Evolutionary conservation across 2,797 vertebrate species (phyloP), one percentile per base, ranked within the genome.

Genomic region (Petrocephalus schoutedeni): DNA sequence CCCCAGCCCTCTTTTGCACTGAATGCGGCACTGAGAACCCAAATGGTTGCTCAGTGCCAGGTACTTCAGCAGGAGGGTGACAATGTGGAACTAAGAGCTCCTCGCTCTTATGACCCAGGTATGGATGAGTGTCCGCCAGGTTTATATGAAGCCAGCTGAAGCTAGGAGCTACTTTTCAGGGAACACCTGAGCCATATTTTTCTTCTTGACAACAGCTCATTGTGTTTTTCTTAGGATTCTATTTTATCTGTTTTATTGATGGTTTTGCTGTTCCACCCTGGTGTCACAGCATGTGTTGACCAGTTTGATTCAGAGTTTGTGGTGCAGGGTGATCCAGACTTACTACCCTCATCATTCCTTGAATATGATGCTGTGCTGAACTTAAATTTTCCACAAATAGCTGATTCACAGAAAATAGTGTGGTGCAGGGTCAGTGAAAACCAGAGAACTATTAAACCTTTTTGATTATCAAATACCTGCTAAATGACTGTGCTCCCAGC

Each of bases 401-500:
- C 74, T 80, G 74, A 80, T 80, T 80, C 41, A n/a, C 41, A 10
- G 16, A 21, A 80, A 49, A 80, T 80, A 49, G 74, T 80, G 2
- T 21, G n/a, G 32, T 80, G 19, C 19, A 21, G n/a, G 41, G 74
- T 80, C 74, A 45, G 16, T 80, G n/a, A 45, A 80, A 80, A 80
- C 74, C 19, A 80, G 67, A 80, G 16, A 80, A 41, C 41, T 80
- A 21, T 80, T 80, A 9, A 21, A 21, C 74, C 7, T 80, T 80
- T 80, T 21, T 80, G 16, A 45, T 80, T 80, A 80, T 80, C 74
- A 49, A 80, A 80, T 45, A 80, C 74, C 74, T 80, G 74, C 74
- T 49, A 19, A 80, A 80, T 80, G 41, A 80, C 41, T 80, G 41
- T n/a, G 16, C 41, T 80, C 74, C 74, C 74, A 49, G 74, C 74